Evolutionary conservation across 2,113 vertebrate genomes (phyloP).

Genomic region (Caloenas nicobarica): DNA sequence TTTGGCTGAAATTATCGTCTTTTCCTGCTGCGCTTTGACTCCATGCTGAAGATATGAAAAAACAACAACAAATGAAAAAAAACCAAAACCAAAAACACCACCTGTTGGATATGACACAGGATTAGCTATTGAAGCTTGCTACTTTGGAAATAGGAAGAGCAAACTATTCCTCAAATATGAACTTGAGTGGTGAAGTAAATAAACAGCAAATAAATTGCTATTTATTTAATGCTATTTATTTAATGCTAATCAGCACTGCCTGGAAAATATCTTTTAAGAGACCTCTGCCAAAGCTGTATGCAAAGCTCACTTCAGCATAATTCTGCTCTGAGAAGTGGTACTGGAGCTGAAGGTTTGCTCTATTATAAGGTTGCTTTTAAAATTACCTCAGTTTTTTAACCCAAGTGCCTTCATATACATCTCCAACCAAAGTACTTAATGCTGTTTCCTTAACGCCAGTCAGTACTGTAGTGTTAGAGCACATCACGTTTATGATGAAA

Average conservation of each 20-base stretch:
- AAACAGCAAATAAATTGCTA: not conserved
- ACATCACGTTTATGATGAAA: not conserved
- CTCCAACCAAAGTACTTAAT: not conserved
- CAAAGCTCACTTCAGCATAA: not conserved
- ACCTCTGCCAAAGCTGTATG: not conserved
- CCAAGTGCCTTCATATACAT: not conserved
- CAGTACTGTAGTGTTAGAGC: not conserved
- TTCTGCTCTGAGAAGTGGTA: not conserved
- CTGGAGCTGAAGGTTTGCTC: not conserved
- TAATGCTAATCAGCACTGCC: too few relatives aligned
- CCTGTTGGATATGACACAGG: not conserved
- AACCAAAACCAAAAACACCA: too few relatives aligned
- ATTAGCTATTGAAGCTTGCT: not conserved
- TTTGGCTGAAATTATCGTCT: rapidly evolving
- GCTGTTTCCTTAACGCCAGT: not conserved
- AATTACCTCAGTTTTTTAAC: not conserved
- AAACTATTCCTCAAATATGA: not conserved
- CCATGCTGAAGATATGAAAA: rapidly evolving
- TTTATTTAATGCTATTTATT: too few relatives aligned
- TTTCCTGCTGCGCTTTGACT: not conserved
- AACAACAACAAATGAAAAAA: too few relatives aligned
- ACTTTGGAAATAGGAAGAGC: not conserved
- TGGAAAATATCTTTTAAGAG: not conserved
- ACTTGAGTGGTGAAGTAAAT: not conserved
- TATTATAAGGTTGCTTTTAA: not conserved